Evolutionary conservation across 2,888 invertebrate species (phyloP).

Genomic region (Anagyrus pseudococci): DNA sequence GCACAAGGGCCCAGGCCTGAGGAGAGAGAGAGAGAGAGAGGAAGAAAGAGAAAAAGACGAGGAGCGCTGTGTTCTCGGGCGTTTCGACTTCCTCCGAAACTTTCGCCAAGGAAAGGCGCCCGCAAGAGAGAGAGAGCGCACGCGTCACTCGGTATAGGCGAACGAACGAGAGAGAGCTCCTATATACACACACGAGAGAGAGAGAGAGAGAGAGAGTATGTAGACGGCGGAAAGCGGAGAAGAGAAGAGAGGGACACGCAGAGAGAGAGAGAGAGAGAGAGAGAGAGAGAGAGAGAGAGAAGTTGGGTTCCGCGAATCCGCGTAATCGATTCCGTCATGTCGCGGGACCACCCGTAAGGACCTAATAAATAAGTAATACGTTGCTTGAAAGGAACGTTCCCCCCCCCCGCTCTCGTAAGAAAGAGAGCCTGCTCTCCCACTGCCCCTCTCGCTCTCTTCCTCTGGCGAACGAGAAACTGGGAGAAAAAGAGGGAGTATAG

Average conservation of each 20-base stretch:
- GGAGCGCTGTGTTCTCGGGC: no score
- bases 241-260: no score
- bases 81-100: slow-evolving; percentile 40
- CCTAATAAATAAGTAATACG: slow-evolving; percentile 63
- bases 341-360: slow-evolving; percentile 61
- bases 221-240: slow-evolving; percentile 26
- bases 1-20: no score
- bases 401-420: no score
- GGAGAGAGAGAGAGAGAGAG: slow-evolving; percentile 4
- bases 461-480: no score
- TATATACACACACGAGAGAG: no score
- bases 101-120: no score
- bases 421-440: no score
- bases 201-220: no score
- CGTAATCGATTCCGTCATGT: slow-evolving; percentile 63
- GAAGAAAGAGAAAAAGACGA: slow-evolving; percentile 20
- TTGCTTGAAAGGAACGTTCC: slow-evolving; percentile 53
- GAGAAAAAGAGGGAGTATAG: no score
- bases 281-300: slow-evolving; percentile 39
- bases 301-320: slow-evolving; percentile 58
- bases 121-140: slow-evolving; percentile 19
- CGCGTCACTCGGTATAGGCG: slow-evolving; percentile 15
- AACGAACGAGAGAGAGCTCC: no score
- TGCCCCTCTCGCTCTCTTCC: no score
- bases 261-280: slow-evolving; percentile 38